These are phyloP conservation scores for Altica lythri DNA, from an alignment of 2,888 invertebrate species.

Conservation along the genomic window DNA sequence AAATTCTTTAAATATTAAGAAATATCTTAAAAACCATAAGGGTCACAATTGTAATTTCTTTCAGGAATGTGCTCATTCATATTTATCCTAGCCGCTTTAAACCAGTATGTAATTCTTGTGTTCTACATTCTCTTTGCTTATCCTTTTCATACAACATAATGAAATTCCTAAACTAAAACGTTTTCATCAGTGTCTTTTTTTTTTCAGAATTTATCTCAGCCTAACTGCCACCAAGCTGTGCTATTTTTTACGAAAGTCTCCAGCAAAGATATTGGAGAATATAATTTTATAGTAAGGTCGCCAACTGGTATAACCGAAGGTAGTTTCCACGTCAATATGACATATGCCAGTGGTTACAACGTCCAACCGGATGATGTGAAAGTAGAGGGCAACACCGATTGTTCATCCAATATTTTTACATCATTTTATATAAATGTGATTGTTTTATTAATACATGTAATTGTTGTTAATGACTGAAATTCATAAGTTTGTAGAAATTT, in stretches of 20 bases:
- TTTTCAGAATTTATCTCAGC: conserved; percentile 61
- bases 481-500: conserved; percentile 34
- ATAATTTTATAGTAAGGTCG: conserved; percentile 67
- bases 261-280: conserved; percentile 66
- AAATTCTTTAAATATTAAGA: too few species aligned
- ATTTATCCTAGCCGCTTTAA: too few species aligned
- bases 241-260: conserved; percentile 64
- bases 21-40: too few species aligned
- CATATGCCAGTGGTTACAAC: conserved; percentile 57
- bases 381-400: conserved; percentile 38
- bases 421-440: conserved; percentile 53
- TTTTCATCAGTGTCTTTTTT: too few species aligned
- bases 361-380: conserved; percentile 42
- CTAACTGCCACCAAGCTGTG: conserved; percentile 64
- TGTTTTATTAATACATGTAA: conserved; percentile 48
- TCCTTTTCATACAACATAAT: too few species aligned
- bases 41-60: too few species aligned
- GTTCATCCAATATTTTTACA: conserved; percentile 39
- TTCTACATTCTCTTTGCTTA: too few species aligned
- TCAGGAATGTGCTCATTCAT: too few species aligned
- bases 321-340: conserved; percentile 66
- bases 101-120: too few species aligned
- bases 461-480: conserved; percentile 53
- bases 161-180: too few species aligned
- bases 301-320: conserved; percentile 67